A percentile compares a stretch with the other conserved stretches of the same genome.
These are phyloP conservation scores for Phrynocephalus guinanensis DNA, from an alignment of 2,797 vertebrate species.

Conservation along the genomic window DNA sequence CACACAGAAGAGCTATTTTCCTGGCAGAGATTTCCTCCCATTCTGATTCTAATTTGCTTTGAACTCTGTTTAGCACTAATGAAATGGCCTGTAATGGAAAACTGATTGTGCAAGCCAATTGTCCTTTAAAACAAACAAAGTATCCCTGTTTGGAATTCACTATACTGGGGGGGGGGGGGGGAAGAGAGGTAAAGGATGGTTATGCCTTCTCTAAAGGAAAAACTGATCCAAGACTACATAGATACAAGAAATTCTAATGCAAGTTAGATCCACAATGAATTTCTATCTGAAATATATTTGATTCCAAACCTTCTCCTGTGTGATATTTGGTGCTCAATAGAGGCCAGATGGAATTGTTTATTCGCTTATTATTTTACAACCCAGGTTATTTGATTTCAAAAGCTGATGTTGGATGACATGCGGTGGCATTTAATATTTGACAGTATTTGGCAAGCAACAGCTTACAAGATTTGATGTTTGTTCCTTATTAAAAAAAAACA, in stretches of 20 bases:
- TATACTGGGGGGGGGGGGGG: neutral
- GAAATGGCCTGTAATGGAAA: constrained; percentile 6
- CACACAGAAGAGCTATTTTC: constrained; percentile 27
- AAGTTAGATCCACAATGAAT: neutral
- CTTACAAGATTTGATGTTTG: too few species aligned
- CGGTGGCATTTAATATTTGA: too few species aligned
- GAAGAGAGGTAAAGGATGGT: neutral
- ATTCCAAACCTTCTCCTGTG: neutral
- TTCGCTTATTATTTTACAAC: too few species aligned
- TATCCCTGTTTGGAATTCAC: neutral
- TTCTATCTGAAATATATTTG: neutral
- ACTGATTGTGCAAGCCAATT: neutral
- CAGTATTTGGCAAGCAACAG: too few species aligned
- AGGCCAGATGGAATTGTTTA: too few species aligned
- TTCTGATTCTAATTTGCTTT: constrained; percentile 29
- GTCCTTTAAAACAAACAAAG: neutral
- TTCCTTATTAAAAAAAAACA: too few species aligned
- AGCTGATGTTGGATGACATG: too few species aligned
- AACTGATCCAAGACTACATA: neutral
- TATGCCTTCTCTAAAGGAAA: neutral
- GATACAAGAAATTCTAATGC: neutral
- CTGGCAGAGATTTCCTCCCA: neutral
- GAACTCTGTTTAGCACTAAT: constrained; percentile 24
- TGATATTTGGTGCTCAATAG: too few species aligned
- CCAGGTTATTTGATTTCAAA: too few species aligned